Evolutionary conservation across 23 tunicate genomes (phyloP).

Genomic region (Halocynthia roretzi): DNA sequence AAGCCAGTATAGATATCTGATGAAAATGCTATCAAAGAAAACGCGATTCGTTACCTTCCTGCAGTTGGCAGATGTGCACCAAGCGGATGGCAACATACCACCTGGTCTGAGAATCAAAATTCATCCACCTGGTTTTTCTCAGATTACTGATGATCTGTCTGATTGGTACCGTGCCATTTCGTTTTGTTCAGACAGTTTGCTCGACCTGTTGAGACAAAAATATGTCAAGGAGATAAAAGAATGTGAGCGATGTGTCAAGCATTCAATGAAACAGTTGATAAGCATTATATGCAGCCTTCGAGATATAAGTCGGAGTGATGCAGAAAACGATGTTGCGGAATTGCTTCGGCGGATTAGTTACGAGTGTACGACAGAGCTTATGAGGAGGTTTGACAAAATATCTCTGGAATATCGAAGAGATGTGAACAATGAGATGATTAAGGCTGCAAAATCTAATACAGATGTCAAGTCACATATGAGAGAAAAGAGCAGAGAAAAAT

Average conservation of each 20-base stretch:
- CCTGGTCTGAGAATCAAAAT: conserved; percentile 45
- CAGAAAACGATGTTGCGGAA: conserved; percentile 53
- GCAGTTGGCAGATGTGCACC: conserved; percentile 30
- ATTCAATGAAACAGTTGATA: not conserved
- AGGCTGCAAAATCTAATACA: too few relatives aligned
- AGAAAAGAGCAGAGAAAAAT: too few relatives aligned
- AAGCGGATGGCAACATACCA: conserved; percentile 25
- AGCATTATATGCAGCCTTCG: not conserved
- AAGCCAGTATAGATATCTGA: conserved; percentile 17
- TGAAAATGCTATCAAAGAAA: conserved; percentile 24
- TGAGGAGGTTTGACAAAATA: conserved; percentile 11
- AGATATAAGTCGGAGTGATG: conserved; percentile 26
- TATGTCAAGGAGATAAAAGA: conserved; percentile 16
- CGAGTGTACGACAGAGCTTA: not conserved
- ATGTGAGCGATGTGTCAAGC: conserved; percentile 9
- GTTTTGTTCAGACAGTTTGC: not conserved
- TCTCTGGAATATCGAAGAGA: not conserved
- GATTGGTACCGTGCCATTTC: conserved; percentile 24
- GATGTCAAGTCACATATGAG: too few relatives aligned
- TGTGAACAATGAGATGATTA: too few relatives aligned
- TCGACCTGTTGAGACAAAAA: conserved; percentile 9
- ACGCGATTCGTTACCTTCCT: conserved; percentile 26
- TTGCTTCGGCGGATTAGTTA: conserved; percentile 29
- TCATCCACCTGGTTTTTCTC: conserved; percentile 26
- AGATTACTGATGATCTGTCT: not conserved